Base-by-base conservation (phyloP, 2,113 vertebrate species). In the Nothobranchius furzeri region DNA sequence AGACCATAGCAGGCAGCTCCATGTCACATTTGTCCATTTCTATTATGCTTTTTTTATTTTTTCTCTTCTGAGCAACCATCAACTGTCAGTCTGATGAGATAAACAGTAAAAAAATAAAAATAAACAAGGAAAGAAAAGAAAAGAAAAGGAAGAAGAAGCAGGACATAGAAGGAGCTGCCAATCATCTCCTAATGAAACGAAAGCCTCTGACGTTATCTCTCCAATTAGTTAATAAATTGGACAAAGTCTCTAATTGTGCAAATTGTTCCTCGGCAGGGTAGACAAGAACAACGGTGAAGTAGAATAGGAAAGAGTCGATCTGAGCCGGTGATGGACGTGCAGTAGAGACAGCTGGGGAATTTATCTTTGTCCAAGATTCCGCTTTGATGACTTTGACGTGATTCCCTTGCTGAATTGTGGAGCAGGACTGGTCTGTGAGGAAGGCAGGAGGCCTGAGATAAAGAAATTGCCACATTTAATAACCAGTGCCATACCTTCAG, bases 231-330 rank as follows among this genome's bases (percentile, higher is more conserved):
- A 73, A 86, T 89, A 85, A 86, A 84, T 58, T 76, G 70, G 75
- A 79, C 76, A 75, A 87, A 82, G 61, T 63, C 70, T 77, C 66
- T 75, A 80, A 86, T 88, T 77, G 79, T 76, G 74, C 58, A 83
- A 85, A 78, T 70, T 65, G 60, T 58, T 72, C 37, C 55, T 60
- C 43, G 9, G 70, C 24, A 20, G 70, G 64, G 54, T 63, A 3
- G 46, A 54, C 25, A 11, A 14, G 35, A 73, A 56, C 60, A 47
- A 46, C 37, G 48, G 68, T 43, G 45, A 58, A 15, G 48, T 17
- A 10, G 6, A 67, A 11, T 47, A 60, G 0, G 10, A 47, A 55
- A 48, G 36, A 51, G 64, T 40, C 30, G 64, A 61, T 68, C 58
- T 36, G 12, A 36, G 65, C 69, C 61, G 64, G 52, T 83, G 78